These are phyloP conservation scores for Phyllostomus hastatus DNA, from an alignment of 2,113 vertebrate species.

Conservation along the genomic window DNA sequence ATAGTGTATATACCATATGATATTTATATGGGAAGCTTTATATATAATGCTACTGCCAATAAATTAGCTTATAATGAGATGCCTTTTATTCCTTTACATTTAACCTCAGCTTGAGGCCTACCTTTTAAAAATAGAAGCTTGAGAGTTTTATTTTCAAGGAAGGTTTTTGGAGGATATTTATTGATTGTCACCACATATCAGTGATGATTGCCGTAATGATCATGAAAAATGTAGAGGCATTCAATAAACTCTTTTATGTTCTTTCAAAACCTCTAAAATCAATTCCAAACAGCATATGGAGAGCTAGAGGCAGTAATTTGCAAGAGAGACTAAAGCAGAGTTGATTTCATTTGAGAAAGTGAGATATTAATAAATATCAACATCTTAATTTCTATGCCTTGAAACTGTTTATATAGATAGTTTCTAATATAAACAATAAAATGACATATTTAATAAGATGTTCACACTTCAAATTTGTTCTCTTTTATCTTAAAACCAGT, in stretches of 20 bases:
- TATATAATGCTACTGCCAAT: background rate
- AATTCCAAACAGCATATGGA: background rate
- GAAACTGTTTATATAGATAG: background rate
- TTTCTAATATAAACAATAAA: background rate
- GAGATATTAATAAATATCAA: constrained; percentile 11
- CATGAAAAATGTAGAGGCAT: background rate
- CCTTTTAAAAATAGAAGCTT: background rate
- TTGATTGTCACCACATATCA: background rate
- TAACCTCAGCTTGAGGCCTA: background rate
- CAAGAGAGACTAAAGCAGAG: background rate
- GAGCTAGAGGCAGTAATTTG: background rate
- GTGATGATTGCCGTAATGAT: background rate
- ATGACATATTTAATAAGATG: background rate
- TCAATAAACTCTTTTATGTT: background rate
- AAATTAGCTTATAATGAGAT: background rate
- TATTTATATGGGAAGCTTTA: background rate
- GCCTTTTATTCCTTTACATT: background rate
- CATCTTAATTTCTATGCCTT: constrained; percentile 34
- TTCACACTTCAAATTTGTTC: background rate
- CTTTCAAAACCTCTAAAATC: background rate
- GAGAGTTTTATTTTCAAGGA: background rate
- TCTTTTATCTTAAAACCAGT: background rate
- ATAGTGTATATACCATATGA: background rate
- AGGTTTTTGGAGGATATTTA: background rate
- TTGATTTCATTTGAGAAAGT: constrained; percentile 20